Evolutionary conservation across 2,113 vertebrate genomes (phyloP).

Genomic region (Crotalus tigris): DNA sequence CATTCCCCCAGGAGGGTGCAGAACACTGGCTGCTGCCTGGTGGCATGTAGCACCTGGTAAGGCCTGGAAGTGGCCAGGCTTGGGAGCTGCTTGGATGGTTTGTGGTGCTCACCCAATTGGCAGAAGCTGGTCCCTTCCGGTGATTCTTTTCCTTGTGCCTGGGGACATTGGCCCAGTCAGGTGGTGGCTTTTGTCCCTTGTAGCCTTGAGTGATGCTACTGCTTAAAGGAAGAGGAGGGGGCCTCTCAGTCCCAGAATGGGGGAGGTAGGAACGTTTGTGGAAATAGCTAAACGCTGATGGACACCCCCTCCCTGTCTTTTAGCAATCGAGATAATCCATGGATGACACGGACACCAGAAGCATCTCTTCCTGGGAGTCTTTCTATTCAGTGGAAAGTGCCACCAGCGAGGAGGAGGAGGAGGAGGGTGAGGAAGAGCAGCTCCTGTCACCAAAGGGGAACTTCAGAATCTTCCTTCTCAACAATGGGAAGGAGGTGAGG

Average conservation of each 20-base stretch:
- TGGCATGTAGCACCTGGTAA: too few relatives aligned
- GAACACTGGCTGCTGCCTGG: neutral
- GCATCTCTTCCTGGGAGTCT: slow-evolving; percentile 73
- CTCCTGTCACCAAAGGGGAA: slow-evolving; percentile 61
- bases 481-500: slow-evolving; percentile 41
- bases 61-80: neutral
- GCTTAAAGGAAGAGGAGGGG: neutral
- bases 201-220: neutral
- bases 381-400: slow-evolving; percentile 68
- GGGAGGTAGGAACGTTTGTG: neutral
- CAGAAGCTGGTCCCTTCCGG: neutral
- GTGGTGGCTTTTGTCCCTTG: neutral
- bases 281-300: neutral
- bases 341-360: slow-evolving; percentile 56
- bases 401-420: slow-evolving; percentile 69
- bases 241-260: neutral
- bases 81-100: neutral
- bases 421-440: slow-evolving; percentile 61
- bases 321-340: neutral
- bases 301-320: neutral
- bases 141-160: neutral
- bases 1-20: neutral
- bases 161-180: neutral
- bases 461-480: slow-evolving; percentile 72
- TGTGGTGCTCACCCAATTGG: neutral